Evolutionary conservation across 2,797 vertebrate genomes (phyloP), one percentile per base, ranked within the genome.

Genomic region (Channallabes apus): DNA sequence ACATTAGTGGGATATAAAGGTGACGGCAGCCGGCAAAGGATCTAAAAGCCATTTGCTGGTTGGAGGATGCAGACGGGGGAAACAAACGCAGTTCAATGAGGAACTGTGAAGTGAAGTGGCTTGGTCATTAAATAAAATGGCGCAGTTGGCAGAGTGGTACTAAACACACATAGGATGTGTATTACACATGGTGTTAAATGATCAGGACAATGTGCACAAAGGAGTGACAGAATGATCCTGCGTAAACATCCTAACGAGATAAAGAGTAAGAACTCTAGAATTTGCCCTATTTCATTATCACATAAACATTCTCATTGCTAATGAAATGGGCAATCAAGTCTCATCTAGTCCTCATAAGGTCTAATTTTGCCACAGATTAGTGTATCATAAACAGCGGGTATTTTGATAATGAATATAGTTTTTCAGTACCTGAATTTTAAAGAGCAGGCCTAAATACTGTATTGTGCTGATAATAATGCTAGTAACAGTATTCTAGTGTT

Each of bases 1-100:
- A 61, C 9, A 27, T 77, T 86, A 83, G 41, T 41, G 76, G 41
- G 65, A 79, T 72, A 64, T 82, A 82, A 41, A 82, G 62, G 62
- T 78, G 62, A 82, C 62, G 54, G 61, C 85, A 71, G 73, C 80
- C 82, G 56, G 65, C 84, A 67, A 7, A 73, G 51, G 46, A 35
- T 51, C 80, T 69, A 69, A 82, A 77, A 68, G 15, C 22, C 35
- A 46, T 86, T 82, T 77, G 2, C 54, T 58, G 22, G 72, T 75
- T 75, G n/a, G 72, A 75, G 72, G 51, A 56, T 29, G 3, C 20
- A 6, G 4, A 22, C 20, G 35, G 3, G 0, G 9, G 41, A 41
- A 20, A 24, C 24, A 71, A 46, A 2, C 12, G 6, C 46, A 20
- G 15, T 77, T 24, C 4, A 24, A 29, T 35, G 29, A 59, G 27